Evolutionary conservation across 2,113 vertebrate species (phyloP).

Genomic region (Cygnus atratus): DNA sequence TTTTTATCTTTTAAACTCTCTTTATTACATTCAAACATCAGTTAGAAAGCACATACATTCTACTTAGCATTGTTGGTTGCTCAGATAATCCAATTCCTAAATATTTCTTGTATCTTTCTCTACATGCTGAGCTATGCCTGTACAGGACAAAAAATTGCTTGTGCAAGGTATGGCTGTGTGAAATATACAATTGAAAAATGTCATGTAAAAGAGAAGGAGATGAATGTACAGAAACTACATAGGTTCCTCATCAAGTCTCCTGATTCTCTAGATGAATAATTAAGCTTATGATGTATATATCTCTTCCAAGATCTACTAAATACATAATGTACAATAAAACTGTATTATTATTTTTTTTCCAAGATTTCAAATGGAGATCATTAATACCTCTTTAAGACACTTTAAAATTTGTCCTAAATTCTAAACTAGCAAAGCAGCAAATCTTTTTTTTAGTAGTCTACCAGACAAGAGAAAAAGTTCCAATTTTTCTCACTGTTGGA

Average conservation of each 20-base stretch:
- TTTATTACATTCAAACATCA: neutral
- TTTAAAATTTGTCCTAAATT: neutral
- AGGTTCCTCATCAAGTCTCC: neutral
- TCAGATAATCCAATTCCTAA: neutral
- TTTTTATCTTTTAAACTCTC: neutral
- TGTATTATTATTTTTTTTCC: neutral
- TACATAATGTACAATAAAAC: neutral
- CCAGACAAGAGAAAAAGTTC: rapidly evolving
- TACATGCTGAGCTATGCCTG: neutral
- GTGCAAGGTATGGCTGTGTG: neutral
- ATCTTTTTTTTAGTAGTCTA: neutral
- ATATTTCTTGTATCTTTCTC: neutral
- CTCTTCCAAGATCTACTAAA: neutral
- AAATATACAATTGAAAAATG: neutral
- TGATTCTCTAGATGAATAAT: neutral
- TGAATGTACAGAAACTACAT: neutral
- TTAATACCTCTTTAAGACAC: neutral
- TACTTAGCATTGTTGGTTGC: neutral
- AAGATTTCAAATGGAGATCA: neutral
- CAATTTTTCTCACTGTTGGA: neutral
- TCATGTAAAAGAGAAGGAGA: neutral
- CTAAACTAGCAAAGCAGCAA: neutral
- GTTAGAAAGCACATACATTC: neutral
- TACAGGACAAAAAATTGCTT: neutral
- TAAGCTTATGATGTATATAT: neutral